Percentiles rank a stretch among this genome's conserved stretches.
These are phyloP conservation scores for Hermatobates lingyangjiaoensis DNA, from an alignment of 1,140 invertebrate species.

Conservation along the genomic window DNA sequence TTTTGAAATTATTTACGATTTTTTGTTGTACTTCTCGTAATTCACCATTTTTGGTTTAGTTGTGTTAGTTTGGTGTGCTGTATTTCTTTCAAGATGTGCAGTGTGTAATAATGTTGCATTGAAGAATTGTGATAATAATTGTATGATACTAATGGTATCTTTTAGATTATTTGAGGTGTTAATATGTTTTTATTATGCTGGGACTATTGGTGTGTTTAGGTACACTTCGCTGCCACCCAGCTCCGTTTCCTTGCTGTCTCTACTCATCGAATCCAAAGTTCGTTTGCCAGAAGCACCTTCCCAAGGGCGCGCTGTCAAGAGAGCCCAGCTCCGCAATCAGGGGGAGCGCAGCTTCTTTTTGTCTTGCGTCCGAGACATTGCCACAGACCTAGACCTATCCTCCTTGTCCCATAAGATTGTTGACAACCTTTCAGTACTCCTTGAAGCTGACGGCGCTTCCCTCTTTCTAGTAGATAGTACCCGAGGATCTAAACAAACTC, in stretches of 20 bases:
- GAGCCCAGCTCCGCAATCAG: slow-evolving; percentile 23
- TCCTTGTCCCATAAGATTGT: slow-evolving; percentile 28
- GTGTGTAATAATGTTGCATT: no score
- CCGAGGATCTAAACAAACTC: slow-evolving; percentile 22
- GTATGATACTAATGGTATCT: no score
- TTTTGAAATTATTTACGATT: no score
- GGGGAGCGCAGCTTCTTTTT: slow-evolving; percentile 29
- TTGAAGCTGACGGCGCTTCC: slow-evolving; percentile 28
- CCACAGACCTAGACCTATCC: slow-evolving; percentile 28
- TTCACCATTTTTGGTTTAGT: no score
- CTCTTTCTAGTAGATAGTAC: slow-evolving; percentile 28
- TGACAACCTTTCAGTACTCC: slow-evolving; percentile 26
- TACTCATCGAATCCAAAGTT: slow-evolving; percentile 30
- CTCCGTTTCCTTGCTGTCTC: slow-evolving; percentile 28
- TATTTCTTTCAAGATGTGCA: no score
- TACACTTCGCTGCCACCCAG: slow-evolving; percentile 29
- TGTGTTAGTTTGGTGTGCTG: no score
- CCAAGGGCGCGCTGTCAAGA: slow-evolving; percentile 23
- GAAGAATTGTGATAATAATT: no score
- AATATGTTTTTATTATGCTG: no score
- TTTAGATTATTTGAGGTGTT: no score
- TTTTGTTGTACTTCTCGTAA: no score
- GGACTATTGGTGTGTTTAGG: slow-evolving; percentile 19
- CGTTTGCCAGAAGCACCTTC: slow-evolving; percentile 24
- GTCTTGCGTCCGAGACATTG: slow-evolving; percentile 28